A percentile compares a stretch with the other conserved stretches of the same genome.
These are phyloP conservation scores for Oreochromis mossambicus DNA, from an alignment of 2,797 vertebrate genomes.

Conservation along the genomic window DNA sequence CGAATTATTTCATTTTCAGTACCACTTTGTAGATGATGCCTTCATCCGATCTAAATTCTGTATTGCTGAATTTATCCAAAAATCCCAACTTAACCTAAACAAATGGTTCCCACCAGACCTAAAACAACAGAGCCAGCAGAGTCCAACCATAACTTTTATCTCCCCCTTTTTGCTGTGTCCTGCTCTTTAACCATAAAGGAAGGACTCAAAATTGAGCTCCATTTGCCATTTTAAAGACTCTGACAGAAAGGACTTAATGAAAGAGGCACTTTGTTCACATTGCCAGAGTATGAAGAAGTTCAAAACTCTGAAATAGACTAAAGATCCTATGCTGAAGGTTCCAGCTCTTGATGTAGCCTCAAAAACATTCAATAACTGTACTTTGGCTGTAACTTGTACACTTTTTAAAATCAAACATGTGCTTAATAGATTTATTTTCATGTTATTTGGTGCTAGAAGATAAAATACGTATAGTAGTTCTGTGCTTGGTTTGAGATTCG, in stretches of 20 bases:
- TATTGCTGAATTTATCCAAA: neutral
- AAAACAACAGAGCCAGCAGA: neutral
- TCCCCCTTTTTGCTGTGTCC: neutral
- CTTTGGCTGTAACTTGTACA: neutral
- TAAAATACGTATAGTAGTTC: neutral
- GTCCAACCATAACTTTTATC: neutral
- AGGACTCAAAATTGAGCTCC: neutral
- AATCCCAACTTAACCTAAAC: neutral
- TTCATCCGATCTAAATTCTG: neutral
- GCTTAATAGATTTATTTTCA: neutral
- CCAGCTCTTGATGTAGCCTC: slow-evolving; percentile 3
- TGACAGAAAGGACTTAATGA: neutral
- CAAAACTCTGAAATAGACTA: neutral
- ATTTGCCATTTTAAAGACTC: neutral
- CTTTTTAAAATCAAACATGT: neutral
- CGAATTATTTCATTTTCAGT: neutral
- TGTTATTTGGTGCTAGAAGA: slow-evolving; percentile 33
- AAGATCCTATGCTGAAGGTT: neutral
- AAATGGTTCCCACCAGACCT: neutral
- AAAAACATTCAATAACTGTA: neutral
- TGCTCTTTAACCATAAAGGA: neutral
- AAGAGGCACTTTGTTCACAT: slow-evolving; percentile 19
- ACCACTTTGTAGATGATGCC: neutral
- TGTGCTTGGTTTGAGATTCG: neutral
- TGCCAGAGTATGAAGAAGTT: neutral